Evolutionary conservation across 2,797 vertebrate genomes (phyloP).

Genomic region (Gymnothorax javanicus): DNA sequence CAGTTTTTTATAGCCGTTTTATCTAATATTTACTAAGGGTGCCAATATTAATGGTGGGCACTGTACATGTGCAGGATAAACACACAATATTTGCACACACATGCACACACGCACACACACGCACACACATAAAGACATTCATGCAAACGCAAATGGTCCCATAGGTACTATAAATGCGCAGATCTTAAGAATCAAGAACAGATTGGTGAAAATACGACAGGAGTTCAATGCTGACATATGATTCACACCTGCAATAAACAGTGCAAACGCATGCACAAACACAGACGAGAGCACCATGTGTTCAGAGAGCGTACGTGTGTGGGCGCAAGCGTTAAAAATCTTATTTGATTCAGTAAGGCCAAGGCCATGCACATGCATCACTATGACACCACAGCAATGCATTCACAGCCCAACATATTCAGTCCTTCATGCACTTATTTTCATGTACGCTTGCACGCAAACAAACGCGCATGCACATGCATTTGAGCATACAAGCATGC

Average conservation of each 20-base stretch:
- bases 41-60: no score
- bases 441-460: not conserved
- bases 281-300: conserved; percentile 12
- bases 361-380: not conserved
- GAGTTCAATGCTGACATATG: not conserved
- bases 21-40: no score
- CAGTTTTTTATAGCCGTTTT: no score
- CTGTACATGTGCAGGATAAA: no score
- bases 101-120: not conserved
- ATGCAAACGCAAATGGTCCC: not conserved
- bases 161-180: not conserved
- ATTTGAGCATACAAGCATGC: not conserved
- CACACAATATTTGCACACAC: not conserved
- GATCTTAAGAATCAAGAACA: conserved; percentile 19
- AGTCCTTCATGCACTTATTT: not conserved
- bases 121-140: conserved; percentile 11
- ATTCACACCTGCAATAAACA: conserved; percentile 5
- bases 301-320: not conserved
- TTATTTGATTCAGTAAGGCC: not conserved
- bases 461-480: conserved; percentile 16
- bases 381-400: not conserved
- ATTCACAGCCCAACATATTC: not conserved
- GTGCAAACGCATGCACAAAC: not conserved
- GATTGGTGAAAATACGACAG: not conserved
- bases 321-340: not conserved